A percentile compares a stretch with the other conserved stretches of the same genome.
These are phyloP conservation scores for Beris morrisii DNA, from an alignment of 2,888 invertebrate genomes.

Conservation along the genomic window DNA sequence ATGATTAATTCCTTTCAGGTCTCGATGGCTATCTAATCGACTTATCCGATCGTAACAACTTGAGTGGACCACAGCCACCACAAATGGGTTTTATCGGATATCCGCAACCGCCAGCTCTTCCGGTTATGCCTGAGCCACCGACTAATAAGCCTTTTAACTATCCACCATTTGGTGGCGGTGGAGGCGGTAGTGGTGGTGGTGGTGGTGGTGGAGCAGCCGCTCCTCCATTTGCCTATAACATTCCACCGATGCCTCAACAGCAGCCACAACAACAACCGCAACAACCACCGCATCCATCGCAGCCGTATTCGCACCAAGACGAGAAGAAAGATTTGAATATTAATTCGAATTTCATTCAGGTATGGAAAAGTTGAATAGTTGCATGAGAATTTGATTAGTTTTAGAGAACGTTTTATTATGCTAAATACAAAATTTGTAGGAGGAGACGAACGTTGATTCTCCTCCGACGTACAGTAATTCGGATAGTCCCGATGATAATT, in stretches of 20 bases:
- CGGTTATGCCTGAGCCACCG: slow-evolving; percentile 60
- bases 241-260: slow-evolving; percentile 62
- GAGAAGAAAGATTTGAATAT: slow-evolving; percentile 68
- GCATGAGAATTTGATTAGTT: slow-evolving; percentile 18
- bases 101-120: slow-evolving; percentile 70
- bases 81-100: slow-evolving; percentile 82
- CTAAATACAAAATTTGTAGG: slow-evolving; percentile 56
- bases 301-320: slow-evolving; percentile 45
- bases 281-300: slow-evolving; percentile 42
- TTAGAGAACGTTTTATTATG: not conserved
- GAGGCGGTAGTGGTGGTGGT: slow-evolving; percentile 58
- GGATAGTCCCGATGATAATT: slow-evolving; percentile 71
- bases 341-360: slow-evolving; percentile 61
- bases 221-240: slow-evolving; percentile 61
- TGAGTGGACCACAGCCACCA: slow-evolving; percentile 62
- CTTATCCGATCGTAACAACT: slow-evolving; percentile 64
- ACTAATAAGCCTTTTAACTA: slow-evolving; percentile 67
- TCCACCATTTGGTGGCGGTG: slow-evolving; percentile 56
- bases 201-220: slow-evolving; percentile 51
- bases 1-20: slow-evolving; percentile 47
- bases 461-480: slow-evolving; percentile 70
- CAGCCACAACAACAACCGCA: slow-evolving; percentile 41
- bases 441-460: slow-evolving; percentile 62
- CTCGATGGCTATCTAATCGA: slow-evolving; percentile 72
- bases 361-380: slow-evolving; percentile 42